Evolutionary conservation across 92 coral and sea anemone genomes (phyloP).

Genomic region (Bergia sp.): DNA sequence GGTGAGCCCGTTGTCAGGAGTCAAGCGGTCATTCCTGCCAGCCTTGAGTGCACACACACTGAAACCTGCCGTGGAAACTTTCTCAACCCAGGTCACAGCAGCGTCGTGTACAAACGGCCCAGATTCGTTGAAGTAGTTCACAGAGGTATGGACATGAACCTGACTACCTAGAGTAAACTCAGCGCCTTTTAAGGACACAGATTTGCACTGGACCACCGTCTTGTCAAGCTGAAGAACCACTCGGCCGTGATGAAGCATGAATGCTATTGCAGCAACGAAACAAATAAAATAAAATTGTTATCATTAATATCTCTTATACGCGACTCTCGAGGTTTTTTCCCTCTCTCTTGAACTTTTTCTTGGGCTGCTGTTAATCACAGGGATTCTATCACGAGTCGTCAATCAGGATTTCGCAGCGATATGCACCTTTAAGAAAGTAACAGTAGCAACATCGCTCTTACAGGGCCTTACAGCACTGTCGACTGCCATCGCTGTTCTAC

Average conservation of each 20-base stretch:
- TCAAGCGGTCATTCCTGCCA: conserved; percentile 68
- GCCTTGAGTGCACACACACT: conserved; percentile 72
- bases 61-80: conserved; percentile 52
- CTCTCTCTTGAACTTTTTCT: too few species aligned
- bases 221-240: conserved; percentile 59
- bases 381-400: too few species aligned
- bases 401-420: too few species aligned
- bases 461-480: too few species aligned
- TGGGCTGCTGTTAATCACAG: too few species aligned
- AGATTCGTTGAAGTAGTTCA: conserved; percentile 62
- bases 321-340: neutral
- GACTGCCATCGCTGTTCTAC: too few species aligned
- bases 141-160: conserved; percentile 63
- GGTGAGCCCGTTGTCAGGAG: conserved; percentile 68
- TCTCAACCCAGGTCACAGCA: conserved; percentile 78
- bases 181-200: conserved; percentile 48
- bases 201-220: conserved; percentile 58
- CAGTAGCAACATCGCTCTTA: too few species aligned
- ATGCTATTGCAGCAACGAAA: conserved; percentile 35
- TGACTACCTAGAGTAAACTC: conserved; percentile 43
- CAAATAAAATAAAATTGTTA: neutral
- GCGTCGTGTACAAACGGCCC: conserved; percentile 71
- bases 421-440: too few species aligned
- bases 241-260: conserved; percentile 69
- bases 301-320: neutral